Evolutionary conservation across 2,888 invertebrate genomes (phyloP).

Genomic region (Thecocarcelia acutangulata): DNA sequence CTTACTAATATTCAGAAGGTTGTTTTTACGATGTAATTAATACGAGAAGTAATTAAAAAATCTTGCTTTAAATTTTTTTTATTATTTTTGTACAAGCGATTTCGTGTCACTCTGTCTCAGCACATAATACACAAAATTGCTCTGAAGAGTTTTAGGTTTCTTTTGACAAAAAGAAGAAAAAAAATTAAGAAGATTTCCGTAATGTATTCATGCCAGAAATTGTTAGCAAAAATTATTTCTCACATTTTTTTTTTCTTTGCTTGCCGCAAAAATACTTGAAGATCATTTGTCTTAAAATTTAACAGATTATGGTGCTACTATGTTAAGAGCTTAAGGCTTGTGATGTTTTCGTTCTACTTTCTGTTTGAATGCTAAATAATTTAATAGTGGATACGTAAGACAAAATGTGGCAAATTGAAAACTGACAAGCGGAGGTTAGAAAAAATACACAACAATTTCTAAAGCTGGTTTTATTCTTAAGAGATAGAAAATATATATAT

Average conservation of each 20-base stretch:
- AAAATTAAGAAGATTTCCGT: background rate
- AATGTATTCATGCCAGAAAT: conserved; percentile 11
- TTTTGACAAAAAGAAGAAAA: background rate
- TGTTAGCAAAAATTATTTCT: conserved; percentile 9
- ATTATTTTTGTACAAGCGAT: no score
- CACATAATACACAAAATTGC: background rate
- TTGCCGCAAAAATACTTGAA: conserved; percentile 17
- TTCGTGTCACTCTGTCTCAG: background rate
- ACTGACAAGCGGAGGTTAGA: background rate
- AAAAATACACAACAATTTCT: background rate
- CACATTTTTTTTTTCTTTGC: background rate
- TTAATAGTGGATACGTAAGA: conserved; percentile 7
- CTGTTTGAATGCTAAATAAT: background rate
- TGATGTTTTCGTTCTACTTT: background rate
- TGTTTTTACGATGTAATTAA: no score
- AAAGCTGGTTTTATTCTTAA: no score
- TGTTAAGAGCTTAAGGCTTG: conserved; percentile 17
- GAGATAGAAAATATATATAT: no score
- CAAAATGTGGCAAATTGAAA: conserved; percentile 1
- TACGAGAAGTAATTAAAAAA: no score
- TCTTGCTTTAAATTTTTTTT: no score
- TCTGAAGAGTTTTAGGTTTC: background rate
- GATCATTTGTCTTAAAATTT: conserved; percentile 52
- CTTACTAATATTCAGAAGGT: no score
- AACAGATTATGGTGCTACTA: conserved; percentile 39